These are phyloP conservation scores for Drosophila bunnanda DNA, from an alignment of 2,888 invertebrate genomes.

Conservation along the genomic window DNA sequence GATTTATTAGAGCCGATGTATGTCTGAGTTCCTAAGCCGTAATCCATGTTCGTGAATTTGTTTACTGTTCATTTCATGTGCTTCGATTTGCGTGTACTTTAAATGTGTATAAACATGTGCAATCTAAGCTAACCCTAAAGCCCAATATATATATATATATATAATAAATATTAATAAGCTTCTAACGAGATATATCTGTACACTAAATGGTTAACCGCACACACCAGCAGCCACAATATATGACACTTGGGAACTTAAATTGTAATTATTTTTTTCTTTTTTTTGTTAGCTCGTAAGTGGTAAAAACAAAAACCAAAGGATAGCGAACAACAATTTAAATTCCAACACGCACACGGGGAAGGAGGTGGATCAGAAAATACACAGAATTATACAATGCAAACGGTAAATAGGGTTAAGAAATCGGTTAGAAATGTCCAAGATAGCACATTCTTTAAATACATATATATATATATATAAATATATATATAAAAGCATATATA, in stretches of 20 bases:
- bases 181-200: slow-evolving; percentile 41
- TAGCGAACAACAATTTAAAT: slow-evolving; percentile 19
- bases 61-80: slow-evolving; percentile 78
- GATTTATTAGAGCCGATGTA: slow-evolving; percentile 67
- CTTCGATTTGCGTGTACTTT: slow-evolving; percentile 77
- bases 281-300: slow-evolving; percentile 60
- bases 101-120: slow-evolving; percentile 77
- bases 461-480: slow-evolving; percentile 10
- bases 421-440: slow-evolving; percentile 38
- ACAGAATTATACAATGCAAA: slow-evolving; percentile 30
- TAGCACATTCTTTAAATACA: slow-evolving; percentile 46
- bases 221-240: slow-evolving; percentile 30
- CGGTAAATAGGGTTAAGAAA: slow-evolving; percentile 34
- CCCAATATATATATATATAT: slow-evolving; percentile 21
- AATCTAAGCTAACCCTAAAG: slow-evolving; percentile 65
- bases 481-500: slow-evolving; percentile 18
- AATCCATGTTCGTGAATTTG: slow-evolving; percentile 80
- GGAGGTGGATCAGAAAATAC: background rate
- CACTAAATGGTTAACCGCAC: slow-evolving; percentile 37
- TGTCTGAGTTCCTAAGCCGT: slow-evolving; percentile 77
- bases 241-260: slow-evolving; percentile 53
- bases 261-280: slow-evolving; percentile 60
- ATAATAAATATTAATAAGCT: slow-evolving; percentile 26
- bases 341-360: slow-evolving; percentile 12
- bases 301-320: background rate